A percentile compares a stretch with the other conserved stretches of the same genome.
phyloP scores from a whole-genome alignment of 2,113 vertebrate species.

The Gavia stellata region DNA sequence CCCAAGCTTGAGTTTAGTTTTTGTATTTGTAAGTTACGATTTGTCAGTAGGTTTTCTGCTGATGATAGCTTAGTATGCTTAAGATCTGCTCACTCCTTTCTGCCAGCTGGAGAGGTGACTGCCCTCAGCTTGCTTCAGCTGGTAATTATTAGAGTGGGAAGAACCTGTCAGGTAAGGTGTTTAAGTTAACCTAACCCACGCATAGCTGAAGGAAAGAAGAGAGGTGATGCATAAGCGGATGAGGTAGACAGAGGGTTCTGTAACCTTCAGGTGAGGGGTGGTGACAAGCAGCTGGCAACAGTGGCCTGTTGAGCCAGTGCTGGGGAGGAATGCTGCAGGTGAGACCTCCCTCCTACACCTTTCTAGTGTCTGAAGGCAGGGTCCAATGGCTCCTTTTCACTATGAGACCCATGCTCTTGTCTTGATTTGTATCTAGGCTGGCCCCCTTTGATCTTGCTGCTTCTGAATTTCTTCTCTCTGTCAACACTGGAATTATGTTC shows the following conservation, averaged over 20 bases:
- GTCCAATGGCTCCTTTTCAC: neutral
- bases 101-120: neutral
- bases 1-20: neutral
- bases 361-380: neutral
- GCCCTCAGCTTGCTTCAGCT: neutral
- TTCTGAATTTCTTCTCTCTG: neutral
- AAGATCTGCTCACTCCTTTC: neutral
- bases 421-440: neutral
- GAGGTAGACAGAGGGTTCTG: neutral
- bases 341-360: neutral
- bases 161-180: neutral
- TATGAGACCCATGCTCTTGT: neutral
- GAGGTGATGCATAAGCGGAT: accelerated
- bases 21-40: neutral
- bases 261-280: neutral
- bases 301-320: neutral
- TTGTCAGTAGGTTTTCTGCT: neutral
- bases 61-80: neutral
- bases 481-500: neutral
- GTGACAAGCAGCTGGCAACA: neutral
- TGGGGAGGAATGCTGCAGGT: neutral
- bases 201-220: neutral
- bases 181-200: neutral
- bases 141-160: neutral
- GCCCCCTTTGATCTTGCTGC: neutral